phyloP scores from a whole-genome alignment of 2,797 vertebrate species.

The Myotis daubentonii region DNA sequence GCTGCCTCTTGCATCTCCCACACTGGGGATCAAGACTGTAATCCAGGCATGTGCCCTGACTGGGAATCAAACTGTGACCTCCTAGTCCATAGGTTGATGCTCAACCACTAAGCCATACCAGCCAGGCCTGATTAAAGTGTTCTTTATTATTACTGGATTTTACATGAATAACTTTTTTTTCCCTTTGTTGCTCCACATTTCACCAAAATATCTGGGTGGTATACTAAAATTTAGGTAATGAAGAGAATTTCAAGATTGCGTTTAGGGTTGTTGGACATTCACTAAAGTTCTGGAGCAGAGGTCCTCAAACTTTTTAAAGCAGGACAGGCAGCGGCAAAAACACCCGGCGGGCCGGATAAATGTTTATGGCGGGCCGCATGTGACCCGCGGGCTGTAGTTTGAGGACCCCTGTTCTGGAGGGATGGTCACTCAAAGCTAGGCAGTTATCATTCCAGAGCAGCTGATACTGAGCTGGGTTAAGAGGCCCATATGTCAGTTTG shows the following conservation, averaged over 20 bases:
- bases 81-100: no score
- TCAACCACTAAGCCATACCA: no score
- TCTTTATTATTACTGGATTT: slow-evolving; percentile 31
- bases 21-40: no score
- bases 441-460: slow-evolving; percentile 4
- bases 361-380: no score
- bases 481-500: neutral
- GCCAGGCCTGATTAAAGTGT: neutral
- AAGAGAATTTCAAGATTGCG: neutral
- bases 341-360: no score
- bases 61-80: no score
- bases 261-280: slow-evolving; percentile 23
- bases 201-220: neutral
- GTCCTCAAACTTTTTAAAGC: no score
- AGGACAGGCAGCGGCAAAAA: no score
- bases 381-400: no score
- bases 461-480: neutral
- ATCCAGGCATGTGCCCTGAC: no score
- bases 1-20: no score
- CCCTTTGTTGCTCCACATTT: neutral
- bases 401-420: neutral
- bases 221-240: neutral
- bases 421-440: neutral
- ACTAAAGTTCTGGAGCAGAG: neutral
- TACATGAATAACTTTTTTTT: neutral